Base-by-base conservation (phyloP, 2,888 invertebrate species). In the Danaus chrysippus region DNA sequence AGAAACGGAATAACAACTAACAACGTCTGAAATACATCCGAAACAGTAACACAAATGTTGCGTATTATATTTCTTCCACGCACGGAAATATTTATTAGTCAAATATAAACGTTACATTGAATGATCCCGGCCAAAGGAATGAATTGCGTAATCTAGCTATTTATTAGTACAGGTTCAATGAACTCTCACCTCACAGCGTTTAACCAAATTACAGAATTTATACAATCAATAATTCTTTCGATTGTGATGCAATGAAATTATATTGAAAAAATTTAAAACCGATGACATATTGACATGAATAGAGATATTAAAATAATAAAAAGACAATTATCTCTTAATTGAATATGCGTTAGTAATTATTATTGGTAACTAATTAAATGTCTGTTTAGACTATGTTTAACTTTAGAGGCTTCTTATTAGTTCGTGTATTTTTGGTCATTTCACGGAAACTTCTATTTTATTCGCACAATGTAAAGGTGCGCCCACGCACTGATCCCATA, bases 401-500 rank as follows among this genome's bases (percentile, higher is more conserved):
- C 6, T 34, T 34, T 8, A 3, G 6, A 3, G 23, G 46, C 5
- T 15, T 46, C 15, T 13, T n/a, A n/a, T 46, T 15, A 46, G 13
- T 6, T 46, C 5, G 13, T n/a, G 13, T 1, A 13, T 46, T 43
- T 43, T 43, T 46, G 13, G 15, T 15, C 46, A 46, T 46, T 46
- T 46, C 46, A 46, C 46, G 15, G 15, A 43, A 43, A 46, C 15
- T 15, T 13, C n/a, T 46, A n/a, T 13, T 13, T 13, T n/a, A 10
- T 43, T 43, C 43, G 10, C 75, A 71, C 73, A 73, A 74, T 70
- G 68, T 69, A 74, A 76, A 81, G 86, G 83, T 86, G 87, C 83
- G 84, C 78, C 86, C 75, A 82, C 84, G 84, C 85, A 84, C 83
- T 84, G 86, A 83, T 84, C 71, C 76, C 88, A 79, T 72, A 88